Evolutionary conservation across 1,140 invertebrate species (phyloP).

Genomic region (Luehdorfia chinensis): DNA sequence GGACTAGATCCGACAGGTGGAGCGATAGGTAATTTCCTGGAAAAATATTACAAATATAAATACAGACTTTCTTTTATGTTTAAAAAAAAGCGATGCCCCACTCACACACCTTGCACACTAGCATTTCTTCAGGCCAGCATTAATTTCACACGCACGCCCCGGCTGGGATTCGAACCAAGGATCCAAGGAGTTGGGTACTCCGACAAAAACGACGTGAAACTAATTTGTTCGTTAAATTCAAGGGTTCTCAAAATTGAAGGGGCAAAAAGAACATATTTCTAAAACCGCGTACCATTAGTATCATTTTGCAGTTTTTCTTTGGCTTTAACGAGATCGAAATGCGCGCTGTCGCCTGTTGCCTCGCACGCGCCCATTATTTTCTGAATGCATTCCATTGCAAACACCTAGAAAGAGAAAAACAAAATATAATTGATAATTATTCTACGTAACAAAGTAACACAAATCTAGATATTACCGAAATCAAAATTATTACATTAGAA

Average conservation of each 20-base stretch:
- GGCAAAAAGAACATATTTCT: slow-evolving; percentile 11
- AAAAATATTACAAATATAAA: slow-evolving; percentile 18
- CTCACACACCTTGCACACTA: too few species aligned
- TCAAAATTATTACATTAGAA: too few species aligned
- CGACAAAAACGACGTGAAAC: too few species aligned
- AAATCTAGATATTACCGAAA: not conserved
- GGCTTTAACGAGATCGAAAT: slow-evolving; percentile 94
- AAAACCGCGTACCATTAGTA: slow-evolving; percentile 78
- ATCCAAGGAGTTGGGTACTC: too few species aligned
- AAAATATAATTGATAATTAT: not conserved
- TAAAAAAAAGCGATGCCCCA: too few species aligned
- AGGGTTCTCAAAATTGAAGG: too few species aligned
- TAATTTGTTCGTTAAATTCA: too few species aligned
- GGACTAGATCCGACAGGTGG: slow-evolving; percentile 96
- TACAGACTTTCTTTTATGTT: not conserved
- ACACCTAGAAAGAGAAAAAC: slow-evolving; percentile 79
- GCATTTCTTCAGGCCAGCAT: too few species aligned
- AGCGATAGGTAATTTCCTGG: slow-evolving; percentile 92
- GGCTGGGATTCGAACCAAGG: too few species aligned
- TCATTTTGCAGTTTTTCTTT: slow-evolving; percentile 89
- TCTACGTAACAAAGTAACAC: not conserved
- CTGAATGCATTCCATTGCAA: slow-evolving; percentile 96
- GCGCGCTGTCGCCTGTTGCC: slow-evolving; percentile 81
- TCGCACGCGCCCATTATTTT: slow-evolving; percentile 92
- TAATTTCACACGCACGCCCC: too few species aligned